phyloP scores from a whole-genome alignment of 2,113 vertebrate species.

The Chinchilla lanigera region DNA sequence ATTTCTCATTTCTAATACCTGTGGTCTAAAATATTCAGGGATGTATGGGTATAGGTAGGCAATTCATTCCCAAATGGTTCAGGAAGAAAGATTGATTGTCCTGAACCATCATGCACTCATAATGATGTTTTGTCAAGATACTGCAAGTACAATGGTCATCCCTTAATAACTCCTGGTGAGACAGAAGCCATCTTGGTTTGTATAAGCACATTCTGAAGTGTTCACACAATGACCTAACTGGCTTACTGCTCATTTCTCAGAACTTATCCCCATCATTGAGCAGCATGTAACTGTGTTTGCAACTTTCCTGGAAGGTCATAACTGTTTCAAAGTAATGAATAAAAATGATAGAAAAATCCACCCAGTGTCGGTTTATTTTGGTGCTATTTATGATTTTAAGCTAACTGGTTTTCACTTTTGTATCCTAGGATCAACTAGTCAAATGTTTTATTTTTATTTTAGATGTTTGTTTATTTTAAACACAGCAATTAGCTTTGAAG shows the following conservation, averaged over 20 bases:
- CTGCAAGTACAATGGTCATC: not conserved
- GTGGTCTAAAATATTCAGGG: not conserved
- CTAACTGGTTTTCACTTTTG: not conserved
- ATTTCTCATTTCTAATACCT: not conserved
- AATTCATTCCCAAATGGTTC: not conserved
- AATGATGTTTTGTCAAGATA: not conserved
- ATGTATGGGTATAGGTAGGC: not conserved
- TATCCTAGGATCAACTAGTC: not conserved
- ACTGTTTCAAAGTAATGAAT: conserved; percentile 18
- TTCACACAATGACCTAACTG: not conserved
- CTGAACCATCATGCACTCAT: accelerated
- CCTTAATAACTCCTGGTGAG: not conserved
- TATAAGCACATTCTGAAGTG: not conserved
- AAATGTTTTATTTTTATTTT: conserved; percentile 39
- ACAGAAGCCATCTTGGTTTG: not conserved
- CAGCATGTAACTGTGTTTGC: too few relatives aligned
- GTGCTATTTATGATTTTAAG: not conserved
- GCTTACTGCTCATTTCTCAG: not conserved
- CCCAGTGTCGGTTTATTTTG: not conserved
- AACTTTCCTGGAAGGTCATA: not conserved
- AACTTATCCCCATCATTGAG: not conserved
- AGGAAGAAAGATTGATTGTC: not conserved
- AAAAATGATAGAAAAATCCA: not conserved
- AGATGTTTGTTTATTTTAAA: conserved; percentile 52
- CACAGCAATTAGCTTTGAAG: conserved; percentile 41